Base-by-base conservation (phyloP, 2,113 vertebrate species). In the Amphiprion ocellaris region DNA sequence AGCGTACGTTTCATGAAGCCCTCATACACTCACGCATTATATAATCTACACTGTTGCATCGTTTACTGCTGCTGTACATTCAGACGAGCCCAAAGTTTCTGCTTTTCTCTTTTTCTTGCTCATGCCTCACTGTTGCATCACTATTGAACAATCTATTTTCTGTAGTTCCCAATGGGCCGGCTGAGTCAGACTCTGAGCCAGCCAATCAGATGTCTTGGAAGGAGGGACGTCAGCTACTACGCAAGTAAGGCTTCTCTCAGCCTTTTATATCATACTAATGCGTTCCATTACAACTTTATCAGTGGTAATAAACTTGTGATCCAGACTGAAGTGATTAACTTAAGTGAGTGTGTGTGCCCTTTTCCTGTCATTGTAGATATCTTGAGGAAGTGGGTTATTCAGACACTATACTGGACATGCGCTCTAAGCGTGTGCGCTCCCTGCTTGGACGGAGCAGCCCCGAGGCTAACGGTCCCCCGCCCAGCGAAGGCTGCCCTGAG, bases 331-430 rank as follows among this genome's bases (percentile, higher is more conserved):
- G 19, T 0, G 19, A 71, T 16, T 16, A 0, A 19, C 56, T 46
- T 26, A 2, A 63, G 41, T 63, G 41, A 23, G 0, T 61, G 14
- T 78, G 14, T 14, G 16, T 82, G 14, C 55, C 16, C 0, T 23
- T 0, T n/a, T 10, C 6, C 56, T 70, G 41, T 70, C 1, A 71
- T 23, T 47, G 3, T 77, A 98, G 97, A 92, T 98, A 97, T 87
- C 93, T 98, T 30, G 96, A 98, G 62, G 97, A 97, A 81, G 97
- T 98, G 75, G 97, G 97, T 62, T 98, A 98, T 84, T 97, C 96
- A 0, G 97, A 98, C 93, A 98, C 97, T 24, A 96, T 97, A 85
- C 83, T 98, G 74, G 96, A 97, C 81, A 97, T 97, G 96, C 94
- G 97, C 1, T 97, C 96, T 2, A 97, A 97, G 70, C 94, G 97